Evolutionary conservation across 2,113 vertebrate genomes (phyloP).

Genomic region (Mormoops blainvillei): DNA sequence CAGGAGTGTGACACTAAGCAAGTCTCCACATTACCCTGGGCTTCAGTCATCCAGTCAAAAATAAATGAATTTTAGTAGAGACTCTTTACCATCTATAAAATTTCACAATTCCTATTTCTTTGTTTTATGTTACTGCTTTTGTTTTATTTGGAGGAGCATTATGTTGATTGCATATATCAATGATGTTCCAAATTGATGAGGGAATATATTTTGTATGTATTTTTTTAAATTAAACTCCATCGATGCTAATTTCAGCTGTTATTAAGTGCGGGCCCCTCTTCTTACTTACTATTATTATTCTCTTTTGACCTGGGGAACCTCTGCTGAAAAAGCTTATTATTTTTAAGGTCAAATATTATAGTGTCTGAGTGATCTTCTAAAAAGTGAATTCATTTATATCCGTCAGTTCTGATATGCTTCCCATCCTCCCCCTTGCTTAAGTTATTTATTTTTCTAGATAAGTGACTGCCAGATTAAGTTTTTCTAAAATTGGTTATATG

Average conservation of each 20-base stretch:
- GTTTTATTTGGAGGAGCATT: not conserved
- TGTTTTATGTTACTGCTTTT: not conserved
- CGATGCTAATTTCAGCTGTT: not conserved
- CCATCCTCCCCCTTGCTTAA: not conserved
- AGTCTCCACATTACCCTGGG: not conserved
- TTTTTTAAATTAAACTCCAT: not conserved
- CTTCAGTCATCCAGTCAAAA: not conserved
- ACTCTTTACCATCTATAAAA: not conserved
- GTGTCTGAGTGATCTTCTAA: not conserved
- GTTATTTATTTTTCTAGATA: conserved; percentile 32
- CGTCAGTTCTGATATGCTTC: not conserved
- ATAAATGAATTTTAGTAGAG: not conserved
- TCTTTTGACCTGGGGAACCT: not conserved
- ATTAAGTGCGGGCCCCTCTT: not conserved
- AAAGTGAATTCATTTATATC: not conserved
- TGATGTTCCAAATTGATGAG: not conserved
- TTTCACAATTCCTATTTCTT: not conserved
- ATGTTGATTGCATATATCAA: not conserved
- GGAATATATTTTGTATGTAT: not conserved
- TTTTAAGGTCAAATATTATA: conserved; percentile 20
- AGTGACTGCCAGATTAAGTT: not conserved
- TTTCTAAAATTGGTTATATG: not conserved
- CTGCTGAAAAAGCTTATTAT: not conserved
- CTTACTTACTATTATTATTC: not conserved
- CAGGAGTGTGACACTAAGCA: not conserved